Percentiles rank a stretch among this genome's conserved stretches.
Conservation (phyloP, 2,888 invertebrate species). For the Ceraclea dissimilis region DNA sequence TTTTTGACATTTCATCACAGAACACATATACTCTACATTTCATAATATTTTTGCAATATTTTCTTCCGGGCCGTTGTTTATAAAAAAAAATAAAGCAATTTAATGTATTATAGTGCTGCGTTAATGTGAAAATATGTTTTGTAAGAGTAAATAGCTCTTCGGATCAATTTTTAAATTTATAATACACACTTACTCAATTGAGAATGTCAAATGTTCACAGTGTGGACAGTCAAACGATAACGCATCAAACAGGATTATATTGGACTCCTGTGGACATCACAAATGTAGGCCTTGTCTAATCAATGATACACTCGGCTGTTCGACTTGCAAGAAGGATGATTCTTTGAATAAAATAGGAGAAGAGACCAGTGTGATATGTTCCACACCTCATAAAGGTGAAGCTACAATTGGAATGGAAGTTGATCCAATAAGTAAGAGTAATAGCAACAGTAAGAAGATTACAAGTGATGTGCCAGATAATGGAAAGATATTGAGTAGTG, state of each 20-base stretch:
- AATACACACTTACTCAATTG: not conserved
- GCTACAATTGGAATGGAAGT: not conserved
- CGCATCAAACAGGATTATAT: not conserved
- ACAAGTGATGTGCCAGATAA: too few relatives aligned
- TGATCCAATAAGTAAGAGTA: not conserved
- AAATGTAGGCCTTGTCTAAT: not conserved
- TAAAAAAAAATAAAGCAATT: too few relatives aligned
- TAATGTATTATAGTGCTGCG: too few relatives aligned
- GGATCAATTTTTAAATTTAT: too few relatives aligned
- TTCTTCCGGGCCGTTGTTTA: too few relatives aligned
- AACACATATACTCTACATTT: too few relatives aligned
- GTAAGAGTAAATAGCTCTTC: too few relatives aligned
- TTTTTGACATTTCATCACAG: too few relatives aligned
- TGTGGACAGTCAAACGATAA: not conserved
- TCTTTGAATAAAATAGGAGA: not conserved
- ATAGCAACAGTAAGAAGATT: too few relatives aligned
- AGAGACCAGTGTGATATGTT: not conserved
- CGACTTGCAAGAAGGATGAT: not conserved
- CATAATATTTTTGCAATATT: too few relatives aligned
- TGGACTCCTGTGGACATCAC: not conserved
- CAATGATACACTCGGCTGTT: not conserved
- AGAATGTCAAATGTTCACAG: not conserved
- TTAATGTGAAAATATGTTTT: too few relatives aligned
- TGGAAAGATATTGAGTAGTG: too few relatives aligned
- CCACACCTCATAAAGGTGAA: not conserved